Percentiles rank a stretch among this genome's conserved stretches.
phyloP scores from a whole-genome alignment of 2,888 invertebrate species.

The Capitulum mitella region DNA sequence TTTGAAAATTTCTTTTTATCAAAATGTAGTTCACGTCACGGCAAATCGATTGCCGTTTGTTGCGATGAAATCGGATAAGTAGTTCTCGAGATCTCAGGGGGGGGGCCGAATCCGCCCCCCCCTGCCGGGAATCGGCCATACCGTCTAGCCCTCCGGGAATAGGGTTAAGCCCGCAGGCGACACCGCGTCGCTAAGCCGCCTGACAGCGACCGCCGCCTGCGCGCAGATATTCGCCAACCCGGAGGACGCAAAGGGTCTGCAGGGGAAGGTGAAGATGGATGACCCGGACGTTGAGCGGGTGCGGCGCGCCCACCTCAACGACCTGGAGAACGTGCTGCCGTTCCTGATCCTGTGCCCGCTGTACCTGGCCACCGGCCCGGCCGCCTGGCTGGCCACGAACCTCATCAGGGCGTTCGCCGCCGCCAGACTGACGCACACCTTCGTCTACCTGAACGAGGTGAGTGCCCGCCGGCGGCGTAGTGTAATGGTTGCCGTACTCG shows the following conservation, averaged over 20 bases:
- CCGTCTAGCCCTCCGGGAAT: no score
- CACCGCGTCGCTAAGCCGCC: no score
- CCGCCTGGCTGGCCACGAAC: conserved; percentile 46
- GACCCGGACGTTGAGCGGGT: conserved; percentile 51
- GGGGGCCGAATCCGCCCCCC: no score
- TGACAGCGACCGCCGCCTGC: no score
- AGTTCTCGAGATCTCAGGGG: no score
- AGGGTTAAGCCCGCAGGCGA: neutral
- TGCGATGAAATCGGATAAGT: no score
- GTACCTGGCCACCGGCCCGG: conserved; percentile 56
- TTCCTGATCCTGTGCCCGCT: conserved; percentile 56
- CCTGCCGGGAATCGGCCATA: no score
- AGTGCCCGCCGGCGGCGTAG: neutral
- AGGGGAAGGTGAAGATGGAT: conserved; percentile 38
- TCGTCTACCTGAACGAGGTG: conserved; percentile 11
- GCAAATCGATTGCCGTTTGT: no score
- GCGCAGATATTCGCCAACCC: conserved; percentile 52
- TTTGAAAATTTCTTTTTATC: no score
- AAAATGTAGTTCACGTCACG: no score
- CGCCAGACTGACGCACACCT: neutral
- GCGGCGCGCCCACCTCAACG: conserved; percentile 58
- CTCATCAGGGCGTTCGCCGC: neutral
- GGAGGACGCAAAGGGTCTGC: conserved; percentile 46
- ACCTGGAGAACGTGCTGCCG: conserved; percentile 61
- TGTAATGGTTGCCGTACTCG: neutral